phyloP scores from a whole-genome alignment of 2,113 vertebrate genomes.

The Siphamia tubifer region DNA sequence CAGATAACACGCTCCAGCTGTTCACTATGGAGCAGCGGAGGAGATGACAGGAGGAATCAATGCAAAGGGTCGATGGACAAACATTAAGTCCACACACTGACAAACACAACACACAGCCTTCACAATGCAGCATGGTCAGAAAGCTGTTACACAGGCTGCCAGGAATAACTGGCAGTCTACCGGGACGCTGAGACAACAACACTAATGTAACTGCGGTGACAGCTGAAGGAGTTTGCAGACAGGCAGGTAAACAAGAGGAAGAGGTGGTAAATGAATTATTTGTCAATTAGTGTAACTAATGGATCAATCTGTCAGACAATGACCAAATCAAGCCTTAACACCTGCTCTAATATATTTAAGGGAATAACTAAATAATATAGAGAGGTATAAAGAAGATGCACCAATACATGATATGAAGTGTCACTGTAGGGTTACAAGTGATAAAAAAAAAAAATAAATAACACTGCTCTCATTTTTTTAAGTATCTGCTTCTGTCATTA shows the following conservation, averaged over 20 bases:
- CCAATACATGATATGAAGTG: too few species aligned
- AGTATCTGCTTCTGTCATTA: too few species aligned
- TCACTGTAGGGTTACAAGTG: too few species aligned
- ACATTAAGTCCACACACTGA: conserved; percentile 56
- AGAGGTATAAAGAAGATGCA: too few species aligned
- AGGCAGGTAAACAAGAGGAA: conserved; percentile 18
- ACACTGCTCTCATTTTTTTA: too few species aligned
- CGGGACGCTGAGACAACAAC: neutral
- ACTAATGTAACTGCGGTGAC: conserved; percentile 36
- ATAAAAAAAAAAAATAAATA: too few species aligned
- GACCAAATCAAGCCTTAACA: too few species aligned
- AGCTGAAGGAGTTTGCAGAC: conserved; percentile 5
- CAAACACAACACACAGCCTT: conserved; percentile 33
- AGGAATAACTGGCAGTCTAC: conserved; percentile 13
- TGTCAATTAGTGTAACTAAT: too few species aligned
- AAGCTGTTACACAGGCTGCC: conserved; percentile 21
- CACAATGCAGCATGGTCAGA: conserved; percentile 36
- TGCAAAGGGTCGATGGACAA: conserved; percentile 61
- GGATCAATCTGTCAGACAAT: too few species aligned
- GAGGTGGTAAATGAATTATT: neutral
- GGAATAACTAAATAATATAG: too few species aligned
- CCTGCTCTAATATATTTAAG: too few species aligned
- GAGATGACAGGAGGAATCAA: conserved; percentile 58
- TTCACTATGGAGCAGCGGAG: conserved; percentile 32
- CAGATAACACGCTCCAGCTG: neutral